A percentile compares a stretch with the other conserved stretches of the same genome.
These are phyloP conservation scores for Camponotus vicinus DNA, from an alignment of 1,140 invertebrate species.

Conservation along the genomic window DNA sequence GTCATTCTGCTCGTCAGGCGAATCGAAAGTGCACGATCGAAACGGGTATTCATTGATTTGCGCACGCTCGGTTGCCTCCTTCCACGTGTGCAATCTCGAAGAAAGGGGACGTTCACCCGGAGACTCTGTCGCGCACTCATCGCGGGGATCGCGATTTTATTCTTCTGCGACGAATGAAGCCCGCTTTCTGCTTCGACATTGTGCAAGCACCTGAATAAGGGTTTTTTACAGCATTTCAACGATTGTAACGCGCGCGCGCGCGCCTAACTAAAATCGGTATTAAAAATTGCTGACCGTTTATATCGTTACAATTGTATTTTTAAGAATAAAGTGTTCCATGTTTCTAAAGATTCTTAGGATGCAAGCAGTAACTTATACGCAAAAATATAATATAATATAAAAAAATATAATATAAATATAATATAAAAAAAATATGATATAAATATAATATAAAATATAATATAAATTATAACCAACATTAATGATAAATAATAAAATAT, in stretches of 20 bases:
- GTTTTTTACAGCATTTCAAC: conserved; percentile 10
- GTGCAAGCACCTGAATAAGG: conserved; percentile 13
- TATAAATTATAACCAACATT: neutral
- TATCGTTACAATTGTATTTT: neutral
- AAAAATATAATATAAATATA: no score
- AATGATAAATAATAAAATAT: neutral
- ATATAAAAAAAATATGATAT: neutral
- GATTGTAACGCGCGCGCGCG: neutral
- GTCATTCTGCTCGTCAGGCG: neutral
- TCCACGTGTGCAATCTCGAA: neutral
- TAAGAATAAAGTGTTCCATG: neutral
- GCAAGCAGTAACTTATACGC: neutral
- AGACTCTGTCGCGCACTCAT: neutral
- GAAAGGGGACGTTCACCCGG: conserved; percentile 32
- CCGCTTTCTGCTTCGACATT: neutral
- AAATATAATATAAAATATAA: neutral
- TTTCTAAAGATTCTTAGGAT: neutral
- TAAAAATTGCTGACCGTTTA: conserved; percentile 25
- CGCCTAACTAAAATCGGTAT: neutral
- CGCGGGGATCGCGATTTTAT: conserved; percentile 28
- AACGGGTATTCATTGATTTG: conserved; percentile 51
- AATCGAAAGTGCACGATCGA: conserved; percentile 49
- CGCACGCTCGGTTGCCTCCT: conserved; percentile 34
- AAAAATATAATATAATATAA: neutral
- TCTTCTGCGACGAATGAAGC: conserved; percentile 8